Conservation (phyloP, 2,113 vertebrate genomes). For the Gadus chalcogrammus region DNA sequence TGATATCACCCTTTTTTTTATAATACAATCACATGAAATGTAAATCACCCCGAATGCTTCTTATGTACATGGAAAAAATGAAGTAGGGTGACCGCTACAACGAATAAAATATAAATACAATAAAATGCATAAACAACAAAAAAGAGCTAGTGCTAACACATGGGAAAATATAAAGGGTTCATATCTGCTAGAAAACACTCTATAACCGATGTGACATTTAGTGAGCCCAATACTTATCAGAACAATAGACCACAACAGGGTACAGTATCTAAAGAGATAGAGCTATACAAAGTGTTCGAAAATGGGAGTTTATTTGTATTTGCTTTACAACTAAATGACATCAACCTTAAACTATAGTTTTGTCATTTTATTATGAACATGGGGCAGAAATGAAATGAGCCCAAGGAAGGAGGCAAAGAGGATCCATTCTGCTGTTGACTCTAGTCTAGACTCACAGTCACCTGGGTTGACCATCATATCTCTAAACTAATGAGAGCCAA, state of each 20-base stretch:
- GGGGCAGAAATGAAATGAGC: not conserved
- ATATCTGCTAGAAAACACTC: constrained; percentile 56
- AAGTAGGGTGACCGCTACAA: constrained; percentile 48
- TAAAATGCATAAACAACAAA: constrained; percentile 42
- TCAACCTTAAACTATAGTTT: too few species aligned
- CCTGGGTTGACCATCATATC: too few species aligned
- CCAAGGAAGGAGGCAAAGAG: too few species aligned
- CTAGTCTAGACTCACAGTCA: too few species aligned
- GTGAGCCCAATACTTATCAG: constrained; percentile 2
- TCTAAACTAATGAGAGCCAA: too few species aligned
- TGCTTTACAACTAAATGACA: not conserved
- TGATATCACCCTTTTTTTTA: constrained; percentile 60
- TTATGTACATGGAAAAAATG: constrained; percentile 27
- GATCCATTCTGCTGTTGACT: too few species aligned
- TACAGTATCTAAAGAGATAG: too few species aligned
- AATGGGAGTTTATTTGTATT: not conserved
- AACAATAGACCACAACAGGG: too few species aligned
- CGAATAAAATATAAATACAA: constrained; percentile 37
- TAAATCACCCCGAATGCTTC: constrained; percentile 66
- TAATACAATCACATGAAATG: constrained; percentile 60
- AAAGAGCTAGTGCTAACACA: constrained; percentile 69
- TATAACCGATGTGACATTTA: constrained; percentile 21
- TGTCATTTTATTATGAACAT: too few species aligned
- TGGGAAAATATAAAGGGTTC: constrained; percentile 16
- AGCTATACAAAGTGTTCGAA: too few species aligned